Conservation (phyloP, 2,888 invertebrate genomes). For the Amphipyra tragopoginis region DNA sequence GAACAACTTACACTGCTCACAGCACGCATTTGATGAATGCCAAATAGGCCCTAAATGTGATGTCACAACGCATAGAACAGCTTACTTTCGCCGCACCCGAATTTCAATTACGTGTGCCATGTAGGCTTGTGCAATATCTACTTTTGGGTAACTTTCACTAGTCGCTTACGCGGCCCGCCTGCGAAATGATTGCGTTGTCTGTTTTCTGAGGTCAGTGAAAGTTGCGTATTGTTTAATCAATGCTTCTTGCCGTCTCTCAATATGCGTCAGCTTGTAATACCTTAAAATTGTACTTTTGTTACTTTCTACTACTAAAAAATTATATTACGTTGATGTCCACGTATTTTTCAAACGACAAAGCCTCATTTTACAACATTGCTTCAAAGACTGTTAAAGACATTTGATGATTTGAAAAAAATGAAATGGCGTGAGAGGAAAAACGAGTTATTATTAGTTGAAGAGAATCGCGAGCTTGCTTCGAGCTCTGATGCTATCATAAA, state of each 20-base stretch:
- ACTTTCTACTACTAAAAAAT: constrained; percentile 23
- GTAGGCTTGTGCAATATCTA: constrained; percentile 87
- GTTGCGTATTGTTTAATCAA: constrained; percentile 77
- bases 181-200: constrained; percentile 86
- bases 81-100: constrained; percentile 86
- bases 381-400: constrained; percentile 67
- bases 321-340: constrained; percentile 3
- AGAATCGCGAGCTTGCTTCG: constrained; percentile 87
- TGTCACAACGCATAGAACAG: constrained; percentile 72
- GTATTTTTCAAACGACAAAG: constrained; percentile 26
- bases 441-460: constrained; percentile 88
- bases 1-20: constrained; percentile 36
- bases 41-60: constrained; percentile 64
- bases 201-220: constrained; percentile 86
- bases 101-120: constrained; percentile 85
- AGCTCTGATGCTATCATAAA: constrained; percentile 89
- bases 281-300: constrained; percentile 19
- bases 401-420: constrained; percentile 74
- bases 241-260: constrained; percentile 43
- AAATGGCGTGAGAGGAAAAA: constrained; percentile 88
- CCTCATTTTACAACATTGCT: constrained; percentile 36
- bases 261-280: constrained; percentile 48
- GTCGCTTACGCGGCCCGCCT: constrained; percentile 85
- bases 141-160: constrained; percentile 89
- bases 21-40: constrained; percentile 60